Evolutionary conservation across 2,888 invertebrate species (phyloP).

Genomic region (Monopis laevigella): DNA sequence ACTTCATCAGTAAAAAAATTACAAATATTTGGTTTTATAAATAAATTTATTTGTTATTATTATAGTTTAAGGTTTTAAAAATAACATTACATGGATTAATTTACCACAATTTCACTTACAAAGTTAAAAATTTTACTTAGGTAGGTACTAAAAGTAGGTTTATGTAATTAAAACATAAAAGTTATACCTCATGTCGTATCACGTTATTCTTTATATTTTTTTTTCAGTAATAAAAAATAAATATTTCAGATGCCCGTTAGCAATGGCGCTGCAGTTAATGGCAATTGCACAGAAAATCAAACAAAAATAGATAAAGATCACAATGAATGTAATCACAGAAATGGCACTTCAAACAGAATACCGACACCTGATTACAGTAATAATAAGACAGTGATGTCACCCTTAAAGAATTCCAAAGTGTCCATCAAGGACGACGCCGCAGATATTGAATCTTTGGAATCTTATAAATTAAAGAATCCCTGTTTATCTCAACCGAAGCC

Average conservation of each 20-base stretch:
- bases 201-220: no score
- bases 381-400: constrained; percentile 29
- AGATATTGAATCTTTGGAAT: constrained; percentile 80
- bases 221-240: constrained; percentile 5
- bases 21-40: no score
- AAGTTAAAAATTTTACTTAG: no score
- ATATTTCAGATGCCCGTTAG: constrained; percentile 39
- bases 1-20: no score
- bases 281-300: constrained; percentile 25
- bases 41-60: no score
- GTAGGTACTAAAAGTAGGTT: no score
- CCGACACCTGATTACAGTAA: constrained; percentile 52
- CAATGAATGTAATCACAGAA: constrained; percentile 16
- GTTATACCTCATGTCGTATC: no score
- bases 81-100: no score
- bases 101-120: no score
- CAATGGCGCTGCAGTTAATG: constrained; percentile 32
- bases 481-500: constrained; percentile 70
- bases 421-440: constrained; percentile 63
- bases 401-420: constrained; percentile 29
- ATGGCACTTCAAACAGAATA: constrained; percentile 40
- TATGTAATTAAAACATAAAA: no score
- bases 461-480: constrained; percentile 75
- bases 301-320: constrained; percentile 20
- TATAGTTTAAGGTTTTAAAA: no score